Base-by-base conservation (phyloP, 2,797 vertebrate genomes). In the Sebastes kiyomatsui region DNA sequence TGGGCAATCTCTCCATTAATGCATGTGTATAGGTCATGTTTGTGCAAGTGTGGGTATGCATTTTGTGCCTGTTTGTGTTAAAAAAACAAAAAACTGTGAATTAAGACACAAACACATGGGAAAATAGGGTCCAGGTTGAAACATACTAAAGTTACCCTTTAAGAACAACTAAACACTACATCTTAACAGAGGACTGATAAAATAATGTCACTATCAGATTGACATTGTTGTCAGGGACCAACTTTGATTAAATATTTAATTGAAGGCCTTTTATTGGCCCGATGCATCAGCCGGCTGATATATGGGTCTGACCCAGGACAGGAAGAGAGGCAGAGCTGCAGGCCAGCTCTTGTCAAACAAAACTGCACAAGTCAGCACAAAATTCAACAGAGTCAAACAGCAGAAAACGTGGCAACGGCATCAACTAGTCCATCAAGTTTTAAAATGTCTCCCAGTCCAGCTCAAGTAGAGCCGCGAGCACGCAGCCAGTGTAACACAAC, bases 351-450 rank as follows among this genome's bases (percentile, higher is more conserved):
- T 79, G 71, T 80, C 85, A 79, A 66, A 66, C 68, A 79, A 59
- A 69, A 69, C 60, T 79, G 84, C 80, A 80, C 58, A 16, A 82
- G 85, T 90, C 89, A 88, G 87, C 83, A 88, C 46, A 86, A 88
- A 91, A 81, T 77, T 67, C 69, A 62, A 72, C 80, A 42, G 87
- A 92, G 67, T 86, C 78, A 59, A 91, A 76, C 78, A 71, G 72
- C 59, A 72, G 35, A 82, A 67, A 75, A 81, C 68, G 68, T 30
- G 68, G 64, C 72, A 77, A 72, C 71, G 8, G 71, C 79, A 61
- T 55, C 77, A 68, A 83, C 82, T 67, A 52, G 75, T 88, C 78
- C 61, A 58, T 77, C 85, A 76, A 67, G 67, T 80, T 79, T 81
- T 77, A 28, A 59, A 82, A 82, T 4, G 25, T 76, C 18, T 80